These are phyloP conservation scores for Nemoura dubitans DNA, from an alignment of 2,888 invertebrate genomes.

Conservation along the genomic window DNA sequence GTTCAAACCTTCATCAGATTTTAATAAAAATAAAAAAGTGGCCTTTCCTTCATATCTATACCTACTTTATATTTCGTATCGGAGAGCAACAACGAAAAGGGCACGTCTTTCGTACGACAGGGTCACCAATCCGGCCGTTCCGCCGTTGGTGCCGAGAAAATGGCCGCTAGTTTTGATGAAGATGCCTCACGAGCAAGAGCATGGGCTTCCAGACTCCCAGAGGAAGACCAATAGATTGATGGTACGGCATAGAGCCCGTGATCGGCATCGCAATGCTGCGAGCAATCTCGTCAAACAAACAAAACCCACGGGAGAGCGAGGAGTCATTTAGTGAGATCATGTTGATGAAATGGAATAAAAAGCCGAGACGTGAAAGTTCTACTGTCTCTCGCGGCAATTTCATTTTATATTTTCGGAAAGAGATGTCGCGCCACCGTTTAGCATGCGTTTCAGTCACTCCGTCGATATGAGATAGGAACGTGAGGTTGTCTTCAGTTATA, in stretches of 20 bases:
- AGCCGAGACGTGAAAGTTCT: not conserved
- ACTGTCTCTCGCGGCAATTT: not conserved
- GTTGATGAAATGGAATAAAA: slow-evolving; percentile 7
- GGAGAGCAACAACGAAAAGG: too few relatives aligned
- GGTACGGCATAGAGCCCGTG: not conserved
- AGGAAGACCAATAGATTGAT: not conserved
- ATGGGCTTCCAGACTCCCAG: not conserved
- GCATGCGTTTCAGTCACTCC: not conserved
- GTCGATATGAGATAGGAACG: not conserved
- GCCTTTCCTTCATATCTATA: too few relatives aligned
- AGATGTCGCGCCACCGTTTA: not conserved
- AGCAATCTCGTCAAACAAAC: slow-evolving; percentile 7
- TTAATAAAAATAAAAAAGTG: too few relatives aligned
- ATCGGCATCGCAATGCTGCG: not conserved
- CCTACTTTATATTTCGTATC: too few relatives aligned
- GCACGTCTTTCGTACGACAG: too few relatives aligned
- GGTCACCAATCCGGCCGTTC: too few relatives aligned
- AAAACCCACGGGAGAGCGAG: not conserved
- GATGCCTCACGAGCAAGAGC: not conserved
- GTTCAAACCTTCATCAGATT: too few relatives aligned
- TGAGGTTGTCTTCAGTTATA: too few relatives aligned
- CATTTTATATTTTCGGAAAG: not conserved
- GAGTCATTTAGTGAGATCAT: not conserved
- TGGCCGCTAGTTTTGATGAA: not conserved
- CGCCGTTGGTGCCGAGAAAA: too few relatives aligned